phyloP scores from a whole-genome alignment of 2,888 invertebrate species.

The Bellardia bayeri region DNA sequence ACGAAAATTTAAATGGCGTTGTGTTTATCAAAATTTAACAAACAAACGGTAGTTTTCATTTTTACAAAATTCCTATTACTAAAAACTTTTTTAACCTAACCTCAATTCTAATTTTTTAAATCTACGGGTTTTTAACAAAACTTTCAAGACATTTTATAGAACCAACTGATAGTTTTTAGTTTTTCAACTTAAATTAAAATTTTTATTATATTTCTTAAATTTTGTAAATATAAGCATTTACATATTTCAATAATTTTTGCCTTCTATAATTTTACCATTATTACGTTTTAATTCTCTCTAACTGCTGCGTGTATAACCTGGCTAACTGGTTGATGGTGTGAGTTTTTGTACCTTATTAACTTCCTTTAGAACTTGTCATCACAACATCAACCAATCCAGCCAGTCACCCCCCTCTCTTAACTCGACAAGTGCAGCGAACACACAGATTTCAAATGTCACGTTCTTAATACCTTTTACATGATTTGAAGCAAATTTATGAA shows the following conservation, averaged over 20 bases:
- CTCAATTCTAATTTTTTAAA: neutral
- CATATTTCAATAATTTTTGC: too few species aligned
- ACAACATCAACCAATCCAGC: constrained; percentile 6
- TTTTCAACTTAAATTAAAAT: too few species aligned
- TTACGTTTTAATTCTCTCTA: constrained; percentile 43
- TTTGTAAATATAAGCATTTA: too few species aligned
- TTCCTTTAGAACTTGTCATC: constrained; percentile 7
- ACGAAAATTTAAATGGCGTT: too few species aligned
- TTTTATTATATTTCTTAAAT: too few species aligned
- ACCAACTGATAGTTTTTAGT: neutral
- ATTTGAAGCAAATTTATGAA: constrained; percentile 5
- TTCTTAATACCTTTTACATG: constrained; percentile 40
- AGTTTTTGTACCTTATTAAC: constrained; percentile 15
- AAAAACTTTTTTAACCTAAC: constrained; percentile 16
- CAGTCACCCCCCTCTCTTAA: constrained; percentile 22
- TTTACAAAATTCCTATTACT: neutral
- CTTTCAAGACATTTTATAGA: neutral
- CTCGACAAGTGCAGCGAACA: constrained; percentile 25
- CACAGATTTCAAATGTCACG: constrained; percentile 57
- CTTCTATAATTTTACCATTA: constrained; percentile 21
- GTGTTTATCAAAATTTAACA: neutral
- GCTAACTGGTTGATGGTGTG: neutral
- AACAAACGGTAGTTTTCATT: neutral
- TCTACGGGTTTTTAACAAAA: neutral
- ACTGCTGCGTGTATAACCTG: neutral